Evolutionary conservation across 1,140 invertebrate genomes (phyloP).

Genomic region (Lysiphlebus fabarum): DNA sequence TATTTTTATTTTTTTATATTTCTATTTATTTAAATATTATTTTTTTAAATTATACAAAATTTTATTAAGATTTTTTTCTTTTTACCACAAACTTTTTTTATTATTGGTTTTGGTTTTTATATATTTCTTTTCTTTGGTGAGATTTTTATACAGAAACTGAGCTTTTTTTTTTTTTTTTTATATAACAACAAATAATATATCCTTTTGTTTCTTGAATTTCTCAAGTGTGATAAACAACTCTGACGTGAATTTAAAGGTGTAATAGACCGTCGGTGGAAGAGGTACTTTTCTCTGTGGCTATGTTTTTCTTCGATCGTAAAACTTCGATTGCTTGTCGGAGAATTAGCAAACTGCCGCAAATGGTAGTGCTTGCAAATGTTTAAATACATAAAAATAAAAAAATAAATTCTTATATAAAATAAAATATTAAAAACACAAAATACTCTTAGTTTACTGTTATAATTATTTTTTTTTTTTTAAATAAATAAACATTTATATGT

Average conservation of each 20-base stretch:
- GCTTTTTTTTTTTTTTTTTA: constrained; percentile 12
- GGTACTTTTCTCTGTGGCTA: not conserved
- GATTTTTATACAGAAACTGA: constrained; percentile 33
- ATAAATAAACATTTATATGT: not conserved
- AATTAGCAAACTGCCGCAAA: constrained; percentile 42
- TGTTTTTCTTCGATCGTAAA: constrained; percentile 33
- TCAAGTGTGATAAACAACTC: constrained; percentile 1
- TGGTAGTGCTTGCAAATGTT: constrained; percentile 32
- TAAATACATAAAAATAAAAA: constrained; percentile 18
- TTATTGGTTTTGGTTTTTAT: constrained; percentile 31
- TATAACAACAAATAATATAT: too few relatives aligned
- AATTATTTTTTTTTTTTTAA: not conserved
- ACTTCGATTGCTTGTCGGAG: constrained; percentile 31
- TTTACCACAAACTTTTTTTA: constrained; percentile 15
- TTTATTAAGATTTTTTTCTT: constrained; percentile 14
- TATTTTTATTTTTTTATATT: too few relatives aligned
- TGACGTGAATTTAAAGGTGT: not conserved
- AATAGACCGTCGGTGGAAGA: too few relatives aligned
- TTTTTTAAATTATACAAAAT: not conserved
- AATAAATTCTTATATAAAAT: constrained; percentile 30
- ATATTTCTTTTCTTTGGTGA: constrained; percentile 22
- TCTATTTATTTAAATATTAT: too few relatives aligned
- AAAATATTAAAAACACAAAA: constrained; percentile 19
- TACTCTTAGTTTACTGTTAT: not conserved
- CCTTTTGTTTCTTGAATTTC: too few relatives aligned